Conservation (phyloP, 2,888 invertebrate species). For the Xestobium rufovillosum region DNA sequence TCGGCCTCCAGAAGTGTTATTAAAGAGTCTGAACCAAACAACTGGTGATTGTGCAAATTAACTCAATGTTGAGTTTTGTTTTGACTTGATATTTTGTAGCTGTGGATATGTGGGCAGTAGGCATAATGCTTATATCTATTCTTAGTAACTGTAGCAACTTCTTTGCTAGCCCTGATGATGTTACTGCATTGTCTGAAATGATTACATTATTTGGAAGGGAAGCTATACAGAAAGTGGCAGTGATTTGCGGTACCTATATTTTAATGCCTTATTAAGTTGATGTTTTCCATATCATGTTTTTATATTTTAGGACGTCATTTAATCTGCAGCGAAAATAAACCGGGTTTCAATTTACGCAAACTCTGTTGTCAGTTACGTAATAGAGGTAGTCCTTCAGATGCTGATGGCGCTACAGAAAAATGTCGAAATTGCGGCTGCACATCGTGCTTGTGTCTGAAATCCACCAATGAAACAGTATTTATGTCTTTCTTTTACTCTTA, state of each 20-base stretch:
- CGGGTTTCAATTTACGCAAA: conserved; percentile 45
- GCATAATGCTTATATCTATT: conserved; percentile 73
- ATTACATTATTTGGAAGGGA: conserved; percentile 69
- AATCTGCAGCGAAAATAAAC: conserved; percentile 46
- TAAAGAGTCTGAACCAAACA: conserved; percentile 72
- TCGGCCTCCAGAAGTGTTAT: conserved; percentile 77
- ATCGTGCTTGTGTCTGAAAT: no score
- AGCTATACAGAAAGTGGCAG: conserved; percentile 60
- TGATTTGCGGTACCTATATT: conserved; percentile 50
- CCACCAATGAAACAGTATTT: no score
- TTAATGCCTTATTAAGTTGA: conserved; percentile 4
- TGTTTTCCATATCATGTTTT: conserved; percentile 13
- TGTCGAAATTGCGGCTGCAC: no score
- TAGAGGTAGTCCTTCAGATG: conserved; percentile 32
- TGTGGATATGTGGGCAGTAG: conserved; percentile 85
- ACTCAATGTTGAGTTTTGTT: conserved; percentile 1
- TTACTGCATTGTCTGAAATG: conserved; percentile 74
- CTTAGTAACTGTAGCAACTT: conserved; percentile 77
- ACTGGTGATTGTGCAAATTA: conserved; percentile 46
- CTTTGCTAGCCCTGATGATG: conserved; percentile 73
- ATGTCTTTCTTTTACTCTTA: no score
- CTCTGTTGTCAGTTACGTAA: conserved; percentile 43
- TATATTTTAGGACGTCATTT: conserved; percentile 45
- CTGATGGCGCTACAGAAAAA: no score
- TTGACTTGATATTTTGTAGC: conserved; percentile 43